Evolutionary conservation across 1,140 invertebrate species (phyloP).

Genomic region (Drosophila kohkoa): DNA sequence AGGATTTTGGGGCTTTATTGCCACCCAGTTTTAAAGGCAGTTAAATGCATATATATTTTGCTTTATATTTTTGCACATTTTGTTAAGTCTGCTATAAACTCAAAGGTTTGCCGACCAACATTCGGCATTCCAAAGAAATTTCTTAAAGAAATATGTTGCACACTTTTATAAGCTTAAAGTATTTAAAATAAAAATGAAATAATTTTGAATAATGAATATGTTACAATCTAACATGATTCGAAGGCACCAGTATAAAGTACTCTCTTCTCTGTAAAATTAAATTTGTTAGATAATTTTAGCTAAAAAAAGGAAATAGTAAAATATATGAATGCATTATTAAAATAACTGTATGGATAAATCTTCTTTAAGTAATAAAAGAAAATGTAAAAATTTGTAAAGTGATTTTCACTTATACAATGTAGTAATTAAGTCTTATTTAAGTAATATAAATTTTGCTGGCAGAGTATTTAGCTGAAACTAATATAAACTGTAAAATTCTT

Average conservation of each 20-base stretch:
- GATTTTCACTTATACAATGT: neutral
- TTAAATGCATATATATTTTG: neutral
- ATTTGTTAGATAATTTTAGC: no score
- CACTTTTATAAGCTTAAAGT: neutral
- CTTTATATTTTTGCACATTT: constrained; percentile 1
- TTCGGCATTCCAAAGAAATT: neutral
- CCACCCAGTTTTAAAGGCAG: constrained; percentile 8
- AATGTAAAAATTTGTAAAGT: no score
- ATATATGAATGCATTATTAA: no score
- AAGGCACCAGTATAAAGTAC: no score
- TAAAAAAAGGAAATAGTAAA: no score
- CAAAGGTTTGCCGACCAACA: neutral
- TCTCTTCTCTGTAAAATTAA: no score
- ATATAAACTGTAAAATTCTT: constrained; percentile 10
- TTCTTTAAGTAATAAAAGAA: no score
- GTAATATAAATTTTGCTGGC: neutral
- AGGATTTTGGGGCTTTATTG: neutral
- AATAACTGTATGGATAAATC: no score
- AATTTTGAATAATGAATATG: neutral
- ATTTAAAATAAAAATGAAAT: neutral
- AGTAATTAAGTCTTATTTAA: neutral
- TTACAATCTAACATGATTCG: no score
- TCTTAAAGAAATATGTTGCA: neutral
- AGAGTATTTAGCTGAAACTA: neutral
- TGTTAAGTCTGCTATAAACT: neutral